A percentile compares a stretch with the other conserved stretches of the same genome.
Conservation (phyloP, 2,888 invertebrate species). For the Acanthoscelides obtectus region DNA sequence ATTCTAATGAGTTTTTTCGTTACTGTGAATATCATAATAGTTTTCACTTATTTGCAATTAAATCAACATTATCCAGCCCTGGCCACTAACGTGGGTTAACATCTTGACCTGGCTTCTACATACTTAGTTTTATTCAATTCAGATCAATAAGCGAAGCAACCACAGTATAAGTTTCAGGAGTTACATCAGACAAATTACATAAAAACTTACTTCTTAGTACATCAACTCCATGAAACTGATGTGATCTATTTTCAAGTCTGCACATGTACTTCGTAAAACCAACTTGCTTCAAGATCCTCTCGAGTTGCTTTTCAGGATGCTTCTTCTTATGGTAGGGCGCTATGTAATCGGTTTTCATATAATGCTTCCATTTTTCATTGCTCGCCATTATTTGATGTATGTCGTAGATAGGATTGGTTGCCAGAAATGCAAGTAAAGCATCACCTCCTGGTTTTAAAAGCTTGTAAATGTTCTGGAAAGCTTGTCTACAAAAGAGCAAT, state of each 20-base stretch:
- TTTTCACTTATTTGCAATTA: no score
- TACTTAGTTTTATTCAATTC: no score
- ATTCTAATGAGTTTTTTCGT: no score
- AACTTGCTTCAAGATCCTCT: conserved; percentile 51
- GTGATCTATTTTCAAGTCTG: conserved; percentile 53
- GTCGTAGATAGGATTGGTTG: conserved; percentile 64
- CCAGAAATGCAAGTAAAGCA: conserved; percentile 63
- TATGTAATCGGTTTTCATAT: conserved; percentile 62
- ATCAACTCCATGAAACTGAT: conserved; percentile 54
- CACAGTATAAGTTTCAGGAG: no score
- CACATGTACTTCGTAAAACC: conserved; percentile 62
- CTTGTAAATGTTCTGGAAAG: conserved; percentile 60
- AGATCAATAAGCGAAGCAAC: no score
- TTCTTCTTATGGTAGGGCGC: conserved; percentile 63
- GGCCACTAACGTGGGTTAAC: no score
- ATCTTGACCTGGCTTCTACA: no score
- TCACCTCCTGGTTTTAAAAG: conserved; percentile 65
- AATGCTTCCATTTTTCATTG: conserved; percentile 55
- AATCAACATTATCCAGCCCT: no score
- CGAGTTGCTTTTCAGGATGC: conserved; percentile 54
- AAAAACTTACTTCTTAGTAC: conserved; percentile 55
- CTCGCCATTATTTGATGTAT: conserved; percentile 60
- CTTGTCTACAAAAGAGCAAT: conserved; percentile 52
- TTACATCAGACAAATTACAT: no score
- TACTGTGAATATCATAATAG: no score